Base-by-base conservation (phyloP, 2,113 vertebrate genomes). In the Chloropsis cyanopogon region DNA sequence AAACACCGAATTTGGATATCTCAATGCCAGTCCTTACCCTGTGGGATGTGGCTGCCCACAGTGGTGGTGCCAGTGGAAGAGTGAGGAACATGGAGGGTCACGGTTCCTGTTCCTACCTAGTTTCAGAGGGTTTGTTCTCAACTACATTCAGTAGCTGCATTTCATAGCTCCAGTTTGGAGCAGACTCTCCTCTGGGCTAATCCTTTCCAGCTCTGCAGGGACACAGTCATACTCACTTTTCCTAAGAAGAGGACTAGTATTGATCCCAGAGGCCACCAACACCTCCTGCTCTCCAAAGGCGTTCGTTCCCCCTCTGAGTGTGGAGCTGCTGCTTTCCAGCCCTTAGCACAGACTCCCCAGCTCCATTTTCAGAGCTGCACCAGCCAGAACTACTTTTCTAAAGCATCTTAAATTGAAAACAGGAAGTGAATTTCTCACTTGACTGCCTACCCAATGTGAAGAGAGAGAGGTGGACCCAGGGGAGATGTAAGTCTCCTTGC, bases 371-470 rank as follows among this genome's bases (percentile, higher is more conserved):
- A 50, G 21, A 85, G 42, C 66, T 4, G 0, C n/a, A 24, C 29
- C 52, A 73, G 42, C 76, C 80, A 83, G 64, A 90, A 75, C 35
- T 28, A 7, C 80, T 64, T 77, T 46, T 79, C 71, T 91, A 29
- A 47, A 59, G 49, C 10, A 2, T 44, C 54, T 75, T 35, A 31
- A 35, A 75, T 49, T 73, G 80, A 92, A 94, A 93, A 88, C 80
- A 90, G 83, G 94, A 92, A 90, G 72, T 15, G 29, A 82, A 53
- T 83, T 70, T 84, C 86, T 95, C 60, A 56, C 83, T 91, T 90
- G 69, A 87, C 88, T 93, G 86, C 91, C 46, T 52, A 26, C 52
- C 49, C 75, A 19, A 47, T 6, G 26, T 12, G 72, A 44, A 63
- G 57, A 54, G 49, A 63, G 57, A 54, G 70, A 28, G 33, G 7